phyloP scores from a whole-genome alignment of 1,140 invertebrate species.

The Drosophila setifemur region DNA sequence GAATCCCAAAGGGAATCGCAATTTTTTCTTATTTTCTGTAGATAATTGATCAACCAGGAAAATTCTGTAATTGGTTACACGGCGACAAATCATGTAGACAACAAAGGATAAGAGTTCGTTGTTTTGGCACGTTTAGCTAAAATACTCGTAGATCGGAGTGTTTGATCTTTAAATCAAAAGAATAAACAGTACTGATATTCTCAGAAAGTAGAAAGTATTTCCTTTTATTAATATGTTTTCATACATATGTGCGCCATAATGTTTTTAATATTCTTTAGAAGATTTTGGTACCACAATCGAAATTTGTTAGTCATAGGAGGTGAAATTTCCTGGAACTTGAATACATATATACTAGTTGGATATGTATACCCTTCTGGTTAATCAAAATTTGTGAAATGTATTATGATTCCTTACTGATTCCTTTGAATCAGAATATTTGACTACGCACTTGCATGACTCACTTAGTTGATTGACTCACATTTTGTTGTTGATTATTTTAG shows the following conservation, averaged over 20 bases:
- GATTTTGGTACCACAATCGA: neutral
- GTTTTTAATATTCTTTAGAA: neutral
- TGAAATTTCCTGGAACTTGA: no score
- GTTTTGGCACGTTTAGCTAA: neutral
- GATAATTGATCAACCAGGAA: no score
- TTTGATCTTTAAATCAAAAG: neutral
- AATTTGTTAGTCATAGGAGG: no score
- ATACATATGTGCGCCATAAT: neutral
- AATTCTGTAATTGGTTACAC: no score
- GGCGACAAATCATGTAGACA: neutral
- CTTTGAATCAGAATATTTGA: no score
- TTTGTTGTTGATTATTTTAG: no score
- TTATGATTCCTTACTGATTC: neutral
- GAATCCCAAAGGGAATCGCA: neutral
- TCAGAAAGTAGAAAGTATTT: neutral
- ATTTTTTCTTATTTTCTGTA: neutral
- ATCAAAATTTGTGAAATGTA: no score
- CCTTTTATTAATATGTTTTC: neutral
- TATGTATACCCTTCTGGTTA: no score
- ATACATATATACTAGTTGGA: no score
- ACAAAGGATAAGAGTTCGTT: neutral
- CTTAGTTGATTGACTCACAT: conserved; percentile 11
- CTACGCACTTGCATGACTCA: conserved; percentile 2
- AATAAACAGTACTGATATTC: neutral
- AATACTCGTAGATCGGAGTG: no score